Base-by-base conservation (phyloP, 2,888 invertebrate genomes). In the Apamea crenata region DNA sequence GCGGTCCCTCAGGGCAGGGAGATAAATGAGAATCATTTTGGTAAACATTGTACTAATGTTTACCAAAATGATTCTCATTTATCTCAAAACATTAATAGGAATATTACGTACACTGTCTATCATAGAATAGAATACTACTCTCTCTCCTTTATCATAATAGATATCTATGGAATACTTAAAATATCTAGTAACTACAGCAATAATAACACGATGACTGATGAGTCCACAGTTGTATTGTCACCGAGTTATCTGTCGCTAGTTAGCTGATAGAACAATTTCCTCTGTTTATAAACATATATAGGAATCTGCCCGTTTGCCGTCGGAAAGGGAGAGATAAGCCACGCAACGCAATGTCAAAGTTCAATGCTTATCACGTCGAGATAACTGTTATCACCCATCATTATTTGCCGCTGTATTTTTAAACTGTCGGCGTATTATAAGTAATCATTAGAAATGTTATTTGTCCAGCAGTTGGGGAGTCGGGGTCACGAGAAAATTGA, bases 321-420 rank as follows among this genome's bases (percentile, higher is more conserved):
- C 87, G 90, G 89, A 83, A 87, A 88, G 89, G 88, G 81, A 56
- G 81, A 88, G 93, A 95, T 94, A 95, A 91, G 90, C 83, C 85
- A 80, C 29, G 84, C 87, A 82, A 87, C 84, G 81, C 83, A 90
- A 89, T 92, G 94, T 92, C 93, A 95, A 93, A 95, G 94, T 85
- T 83, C 91, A 90, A 71, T 36, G 18, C 74, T 85, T 91, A 90
- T 91, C 91, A 40, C 36, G 29, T 47, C 7, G 50, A 81, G 86
- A 90, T 89, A 90, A 14, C 50, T 59, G 68, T 63, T 89, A 89
- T 87, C 89, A 66, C 74, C 59, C 78, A 77, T 88, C 81, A 72
- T 76, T 83, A 78, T 80, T 71, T 76, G 68, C 65, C 47, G 40
- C 61, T 71, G 40, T 79, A 65, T 80, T 84, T 82, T 67, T 73